Evolutionary conservation across 2,888 invertebrate genomes (phyloP), one percentile per base, ranked within the genome.

Genomic region (Elegia similella): DNA sequence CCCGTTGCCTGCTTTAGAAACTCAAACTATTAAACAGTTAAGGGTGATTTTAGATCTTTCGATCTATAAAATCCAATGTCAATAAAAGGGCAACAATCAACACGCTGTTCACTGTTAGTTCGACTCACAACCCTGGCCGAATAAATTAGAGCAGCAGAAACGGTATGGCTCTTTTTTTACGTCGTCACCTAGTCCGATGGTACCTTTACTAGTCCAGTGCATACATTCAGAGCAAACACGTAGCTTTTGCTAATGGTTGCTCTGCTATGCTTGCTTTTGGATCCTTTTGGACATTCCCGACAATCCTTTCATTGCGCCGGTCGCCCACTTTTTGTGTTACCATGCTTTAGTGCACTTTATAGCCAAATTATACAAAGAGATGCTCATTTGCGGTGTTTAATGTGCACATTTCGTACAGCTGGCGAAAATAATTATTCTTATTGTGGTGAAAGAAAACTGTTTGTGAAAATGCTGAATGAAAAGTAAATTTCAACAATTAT

Each of bases 271-370:
- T 44, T 46, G 50, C 55, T 56, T 60, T 58, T 58, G 54, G 52
- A 52, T 58, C 59, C 57, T 60, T 58, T 54, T 58, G 52, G 50
- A 55, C 42, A 46, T 61, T 52, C 52, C 54, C 56, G 42, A 43
- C 43, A 34, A 55, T 32, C 16, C 44, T 50, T 56, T 56, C 53
- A 52, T 60, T 55, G 47, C 42, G 52, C 47, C 38, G 0, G 34
- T 8, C 34, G 38, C 12, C 38, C 38, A 42, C 42, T 60, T 63
- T 65, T 61, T 59, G 7, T 53, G 59, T 59, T 47, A 57, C 59
- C 58, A 54, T 58, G n/a, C 57, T 60, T 61, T 42, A 55, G 63
- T 58, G 58, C 59, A 57, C 59, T 62, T 63, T 61, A 59, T 58
- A 43, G 53, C 42, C 59, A 53, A 43, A 58, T 59, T 61, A 63